Evolutionary conservation across 2,113 vertebrate genomes (phyloP).

Genomic region (Anas platyrhynchos): DNA sequence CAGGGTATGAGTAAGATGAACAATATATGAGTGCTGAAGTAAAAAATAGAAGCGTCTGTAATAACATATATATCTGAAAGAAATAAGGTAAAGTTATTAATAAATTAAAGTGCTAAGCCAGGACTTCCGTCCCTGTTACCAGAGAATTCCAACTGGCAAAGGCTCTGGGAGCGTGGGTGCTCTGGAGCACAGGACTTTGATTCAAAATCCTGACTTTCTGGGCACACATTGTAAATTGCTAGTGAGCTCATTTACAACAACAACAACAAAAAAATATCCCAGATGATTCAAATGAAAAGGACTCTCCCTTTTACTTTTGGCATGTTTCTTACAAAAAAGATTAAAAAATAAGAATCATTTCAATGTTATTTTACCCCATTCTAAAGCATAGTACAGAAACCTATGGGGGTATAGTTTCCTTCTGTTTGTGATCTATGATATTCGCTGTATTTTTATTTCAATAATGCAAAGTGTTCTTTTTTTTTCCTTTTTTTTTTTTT

Average conservation of each 20-base stretch:
- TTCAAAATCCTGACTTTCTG: conserved; percentile 47
- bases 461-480: neutral
- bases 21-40: conserved; percentile 35
- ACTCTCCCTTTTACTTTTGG: neutral
- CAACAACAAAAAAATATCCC: neutral
- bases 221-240: conserved; percentile 5
- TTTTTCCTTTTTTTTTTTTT: neutral
- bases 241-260: conserved; percentile 31
- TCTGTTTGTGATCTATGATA: neutral
- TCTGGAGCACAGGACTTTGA: conserved; percentile 30
- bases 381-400: conserved; percentile 35
- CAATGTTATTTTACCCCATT: neutral
- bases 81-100: conserved; percentile 70
- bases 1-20: conserved; percentile 47
- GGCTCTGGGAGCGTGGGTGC: conserved; percentile 21
- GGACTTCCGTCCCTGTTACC: conserved; percentile 26
- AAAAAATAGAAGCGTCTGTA: conserved; percentile 50
- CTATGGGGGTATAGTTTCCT: neutral
- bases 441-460: conserved; percentile 10
- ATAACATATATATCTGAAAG: conserved; percentile 55
- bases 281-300: conserved; percentile 6
- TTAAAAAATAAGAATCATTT: neutral
- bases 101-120: conserved; percentile 56
- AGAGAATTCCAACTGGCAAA: conserved; percentile 59
- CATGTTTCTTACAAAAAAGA: neutral